Evolutionary conservation across 2,113 vertebrate species (phyloP).

Genomic region (Grammomys surdaster): DNA sequence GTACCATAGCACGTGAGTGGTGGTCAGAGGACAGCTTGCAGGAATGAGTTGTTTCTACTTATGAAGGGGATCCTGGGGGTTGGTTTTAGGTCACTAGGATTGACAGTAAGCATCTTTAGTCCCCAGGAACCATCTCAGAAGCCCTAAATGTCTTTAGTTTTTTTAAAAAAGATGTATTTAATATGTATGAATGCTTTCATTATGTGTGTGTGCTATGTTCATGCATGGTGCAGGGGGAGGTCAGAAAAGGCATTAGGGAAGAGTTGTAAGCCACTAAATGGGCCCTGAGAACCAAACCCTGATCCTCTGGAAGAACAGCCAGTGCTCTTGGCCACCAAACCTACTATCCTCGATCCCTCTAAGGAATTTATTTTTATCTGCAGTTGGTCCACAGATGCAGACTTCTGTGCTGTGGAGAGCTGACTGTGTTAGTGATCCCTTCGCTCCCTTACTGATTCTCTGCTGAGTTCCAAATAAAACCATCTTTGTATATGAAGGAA

Average conservation of each 20-base stretch:
- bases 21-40: not conserved
- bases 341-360: not conserved
- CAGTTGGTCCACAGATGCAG: too few relatives aligned
- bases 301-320: not conserved
- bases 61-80: not conserved
- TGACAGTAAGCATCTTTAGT: not conserved
- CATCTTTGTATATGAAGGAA: not conserved
- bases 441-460: too few relatives aligned
- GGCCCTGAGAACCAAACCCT: not conserved
- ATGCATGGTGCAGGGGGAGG: not conserved
- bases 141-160: not conserved
- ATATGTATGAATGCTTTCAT: not conserved
- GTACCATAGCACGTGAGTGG: not conserved
- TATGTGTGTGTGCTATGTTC: too few relatives aligned
- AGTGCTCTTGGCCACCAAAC: not conserved
- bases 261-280: not conserved
- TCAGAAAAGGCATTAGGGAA: not conserved
- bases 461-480: not conserved
- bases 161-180: not conserved
- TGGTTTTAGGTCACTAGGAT: not conserved
- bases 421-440: not conserved
- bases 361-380: not conserved
- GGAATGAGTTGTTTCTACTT: not conserved
- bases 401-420: not conserved
- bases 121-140: not conserved